These are phyloP conservation scores for Lepisosteus oculatus DNA, from an alignment of 2,113 vertebrate genomes.

Conservation along the genomic window DNA sequence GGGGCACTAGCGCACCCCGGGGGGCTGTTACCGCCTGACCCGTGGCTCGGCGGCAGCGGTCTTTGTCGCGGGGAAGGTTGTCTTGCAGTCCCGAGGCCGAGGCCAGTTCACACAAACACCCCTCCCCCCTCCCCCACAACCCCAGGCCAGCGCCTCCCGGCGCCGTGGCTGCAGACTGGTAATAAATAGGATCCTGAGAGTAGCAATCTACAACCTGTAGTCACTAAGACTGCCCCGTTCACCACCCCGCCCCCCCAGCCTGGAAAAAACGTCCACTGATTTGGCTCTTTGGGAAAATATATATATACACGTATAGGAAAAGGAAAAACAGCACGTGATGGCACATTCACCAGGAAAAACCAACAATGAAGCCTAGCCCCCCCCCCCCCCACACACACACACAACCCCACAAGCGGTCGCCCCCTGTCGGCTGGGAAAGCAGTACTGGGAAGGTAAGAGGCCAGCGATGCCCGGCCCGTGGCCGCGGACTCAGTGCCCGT, in stretches of 20 bases:
- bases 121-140: slow-evolving; percentile 23
- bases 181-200: slow-evolving; percentile 75
- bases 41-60: too few species aligned
- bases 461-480: slow-evolving; percentile 43
- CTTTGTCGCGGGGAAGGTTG: background rate
- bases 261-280: slow-evolving; percentile 50
- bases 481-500: slow-evolving; percentile 67
- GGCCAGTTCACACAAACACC: slow-evolving; percentile 40
- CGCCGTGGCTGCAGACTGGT: slow-evolving; percentile 51
- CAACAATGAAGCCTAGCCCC: slow-evolving; percentile 52
- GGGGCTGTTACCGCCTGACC: too few species aligned
- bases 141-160: slow-evolving; percentile 37
- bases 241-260: slow-evolving; percentile 31
- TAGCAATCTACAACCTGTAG: slow-evolving; percentile 53
- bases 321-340: slow-evolving; percentile 51
- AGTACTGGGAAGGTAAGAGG: slow-evolving; percentile 34
- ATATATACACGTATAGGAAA: slow-evolving; percentile 15
- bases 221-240: slow-evolving; percentile 44
- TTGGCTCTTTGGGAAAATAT: slow-evolving; percentile 60
- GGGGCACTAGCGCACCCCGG: too few species aligned
- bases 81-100: slow-evolving; percentile 48
- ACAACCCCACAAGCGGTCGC: slow-evolving; percentile 22
- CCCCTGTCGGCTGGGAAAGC: slow-evolving; percentile 40
- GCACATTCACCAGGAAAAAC: slow-evolving; percentile 61
- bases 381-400: slow-evolving; percentile 47